Conservation (phyloP, 2,113 vertebrate species). For the Melanostigma gelatinosum region DNA sequence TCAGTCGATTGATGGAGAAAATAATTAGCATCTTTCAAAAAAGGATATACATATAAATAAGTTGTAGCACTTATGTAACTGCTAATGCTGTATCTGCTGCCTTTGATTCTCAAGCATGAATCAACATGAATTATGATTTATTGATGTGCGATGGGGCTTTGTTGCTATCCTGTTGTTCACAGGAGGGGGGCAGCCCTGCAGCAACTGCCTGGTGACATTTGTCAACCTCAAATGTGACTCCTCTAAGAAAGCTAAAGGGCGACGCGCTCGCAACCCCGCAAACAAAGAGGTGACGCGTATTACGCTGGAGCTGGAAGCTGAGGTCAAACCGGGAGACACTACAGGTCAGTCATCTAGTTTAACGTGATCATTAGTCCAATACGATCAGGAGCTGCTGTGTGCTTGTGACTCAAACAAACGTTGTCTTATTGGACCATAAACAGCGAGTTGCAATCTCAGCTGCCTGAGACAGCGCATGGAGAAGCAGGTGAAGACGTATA, state of each 20-base stretch:
- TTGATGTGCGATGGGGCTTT: background rate
- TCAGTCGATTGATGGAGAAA: background rate
- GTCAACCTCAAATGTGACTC: slow-evolving; percentile 98
- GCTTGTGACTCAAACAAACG: background rate
- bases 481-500: slow-evolving; percentile 91
- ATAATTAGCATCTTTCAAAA: background rate
- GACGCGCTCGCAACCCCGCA: slow-evolving; percentile 90
- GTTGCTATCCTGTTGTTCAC: slow-evolving; percentile 22
- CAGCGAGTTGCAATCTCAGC: slow-evolving; percentile 91
- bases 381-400: background rate
- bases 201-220: slow-evolving; percentile 94
- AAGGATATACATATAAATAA: too few species aligned
- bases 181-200: slow-evolving; percentile 88
- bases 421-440: background rate
- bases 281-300: slow-evolving; percentile 94
- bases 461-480: slow-evolving; percentile 94
- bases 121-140: background rate
- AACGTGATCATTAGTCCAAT: background rate
- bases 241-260: slow-evolving; percentile 90
- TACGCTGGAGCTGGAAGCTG: slow-evolving; percentile 94
- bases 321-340: slow-evolving; percentile 92
- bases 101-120: background rate
- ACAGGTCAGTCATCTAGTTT: slow-evolving; percentile 84
- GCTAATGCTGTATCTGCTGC: background rate
- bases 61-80: background rate